Evolutionary conservation across 1,140 invertebrate genomes (phyloP), one percentile per base, ranked within the genome.

Genomic region (Hyles vespertilio): DNA sequence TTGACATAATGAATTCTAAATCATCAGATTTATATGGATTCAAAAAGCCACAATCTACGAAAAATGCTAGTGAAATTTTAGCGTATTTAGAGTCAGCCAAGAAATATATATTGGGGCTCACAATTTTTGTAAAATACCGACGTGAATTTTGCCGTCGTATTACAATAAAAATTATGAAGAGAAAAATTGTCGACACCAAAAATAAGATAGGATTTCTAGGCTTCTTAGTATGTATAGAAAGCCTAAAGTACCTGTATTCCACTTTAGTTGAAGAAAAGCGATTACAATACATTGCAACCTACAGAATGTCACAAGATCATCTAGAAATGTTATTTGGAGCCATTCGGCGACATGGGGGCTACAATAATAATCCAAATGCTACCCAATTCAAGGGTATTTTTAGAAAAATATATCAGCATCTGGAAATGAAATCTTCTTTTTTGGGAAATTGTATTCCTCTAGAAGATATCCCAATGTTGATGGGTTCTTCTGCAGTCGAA

Each of bases 261-360:
- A 63, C 58, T n/a, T 62, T 69, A 61, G 56, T 77, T 22, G 48
- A 56, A 52, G 49, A 58, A 51, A 22, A 70, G 50, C 32, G 32
- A 8, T 44, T 68, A 34, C 55, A 59, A 11, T 77, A 77, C 61
- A 43, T 81, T 22, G 47, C 75, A 50, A 77, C 74, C 1, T 81
- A 84, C 59, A 87, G 84, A 67, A 55, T 87, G 4, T 74, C 69
- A 11, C 83, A 87, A 64, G 80, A 89, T 63, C 81, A 89, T 60
- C 32, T 88, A 8, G 83, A 89, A 74, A 51, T 84, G 36, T 79
- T 89, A 59, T 90, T 90, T 58, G 58, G 68, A n/a, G 47, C 22
- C 1, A 72, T 89, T n/a, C 40, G 84, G 53, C 54, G 63, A 47
- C 59, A 73, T 43, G 73, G 72, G 12, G 77, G 85, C 2, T 74